Base-by-base conservation (phyloP, 1,140 invertebrate species). In the Brachionus calyciflorus region DNA sequence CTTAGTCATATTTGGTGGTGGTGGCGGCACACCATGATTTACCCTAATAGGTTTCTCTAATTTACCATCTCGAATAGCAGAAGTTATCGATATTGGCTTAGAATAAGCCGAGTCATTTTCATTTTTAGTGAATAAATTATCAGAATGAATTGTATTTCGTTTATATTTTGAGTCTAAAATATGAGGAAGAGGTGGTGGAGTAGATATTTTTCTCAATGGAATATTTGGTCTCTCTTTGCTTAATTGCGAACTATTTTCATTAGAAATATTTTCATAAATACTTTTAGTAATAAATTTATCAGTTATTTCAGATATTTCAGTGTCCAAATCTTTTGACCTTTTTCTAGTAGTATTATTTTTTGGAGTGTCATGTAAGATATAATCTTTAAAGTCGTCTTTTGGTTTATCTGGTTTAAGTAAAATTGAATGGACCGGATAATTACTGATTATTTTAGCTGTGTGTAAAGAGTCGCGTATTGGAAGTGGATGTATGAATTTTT, bases 151-250 rank as follows among this genome's bases (percentile, higher is more conserved):
- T 17, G 55, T 60, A 17, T 60, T 70, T 26, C 44, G 48, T 48
- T 51, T 70, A 10, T 48, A 46, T 46, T 30, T 28, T 19, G 7
- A 1, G 1, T 70, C 65, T 1, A 70, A 44, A 4, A 70, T 51
- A 33, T 70, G 40, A 21, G 65, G 65, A 9, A 51, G 33, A 3
- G 65, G 65, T 4, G 65, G 65, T 0, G 65, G 65, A 5, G 65
- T 70, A 2, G 65, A 70, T 21, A 70, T 70, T 51, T 70, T 70
- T 70, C 65, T 48, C 24, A 46, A 26, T 30, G 37, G 37, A 33
- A 60, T 3, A 37, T 37, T 40, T 17, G 55, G 21, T 3, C 33
- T 37, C 3, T 37, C 33, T 37, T 37, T 37, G 33, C 9, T 37
- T 37, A 37, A 3, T 37, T 37, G 3, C 3, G 9, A 37, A 9